phyloP scores from a whole-genome alignment of 2,888 invertebrate genomes.

The Acrobasis consociella region DNA sequence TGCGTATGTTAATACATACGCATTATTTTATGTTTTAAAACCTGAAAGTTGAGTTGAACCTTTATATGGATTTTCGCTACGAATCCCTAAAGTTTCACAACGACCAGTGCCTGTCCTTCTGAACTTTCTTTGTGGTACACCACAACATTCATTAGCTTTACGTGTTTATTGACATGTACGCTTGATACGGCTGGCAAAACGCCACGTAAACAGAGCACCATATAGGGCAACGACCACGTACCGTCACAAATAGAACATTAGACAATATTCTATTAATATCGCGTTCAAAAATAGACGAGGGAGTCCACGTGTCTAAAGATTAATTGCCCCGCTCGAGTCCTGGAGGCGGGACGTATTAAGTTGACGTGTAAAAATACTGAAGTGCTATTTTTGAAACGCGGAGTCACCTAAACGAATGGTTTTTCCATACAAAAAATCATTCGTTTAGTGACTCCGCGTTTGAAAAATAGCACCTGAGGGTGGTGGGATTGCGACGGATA shows the following conservation, averaged over 20 bases:
- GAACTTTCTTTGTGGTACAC: not conserved
- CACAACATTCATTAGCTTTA: conserved; percentile 33
- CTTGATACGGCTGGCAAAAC: conserved; percentile 55
- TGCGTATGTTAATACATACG: too few species aligned
- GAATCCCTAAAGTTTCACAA: too few species aligned
- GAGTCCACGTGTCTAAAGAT: conserved; percentile 69
- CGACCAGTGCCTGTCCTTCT: not conserved
- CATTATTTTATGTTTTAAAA: too few species aligned
- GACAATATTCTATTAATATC: conserved; percentile 64
- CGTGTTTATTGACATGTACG: conserved; percentile 36
- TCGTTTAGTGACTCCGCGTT: too few species aligned
- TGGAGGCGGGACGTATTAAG: conserved; percentile 25
- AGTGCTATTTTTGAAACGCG: too few species aligned
- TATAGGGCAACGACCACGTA: conserved; percentile 79
- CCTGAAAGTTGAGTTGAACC: too few species aligned
- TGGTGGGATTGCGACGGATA: not conserved
- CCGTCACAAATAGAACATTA: conserved; percentile 67
- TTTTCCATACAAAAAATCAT: too few species aligned
- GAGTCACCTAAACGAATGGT: too few species aligned
- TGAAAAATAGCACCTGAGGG: too few species aligned
- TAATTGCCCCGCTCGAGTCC: conserved; percentile 50
- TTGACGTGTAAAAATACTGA: conserved; percentile 6
- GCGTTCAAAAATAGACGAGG: conserved; percentile 66
- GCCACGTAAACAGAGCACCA: conserved; percentile 78
- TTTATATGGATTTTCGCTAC: too few species aligned